Evolutionary conservation across 1,140 invertebrate genomes (phyloP).

Genomic region (Paraescarpia echinospica): DNA sequence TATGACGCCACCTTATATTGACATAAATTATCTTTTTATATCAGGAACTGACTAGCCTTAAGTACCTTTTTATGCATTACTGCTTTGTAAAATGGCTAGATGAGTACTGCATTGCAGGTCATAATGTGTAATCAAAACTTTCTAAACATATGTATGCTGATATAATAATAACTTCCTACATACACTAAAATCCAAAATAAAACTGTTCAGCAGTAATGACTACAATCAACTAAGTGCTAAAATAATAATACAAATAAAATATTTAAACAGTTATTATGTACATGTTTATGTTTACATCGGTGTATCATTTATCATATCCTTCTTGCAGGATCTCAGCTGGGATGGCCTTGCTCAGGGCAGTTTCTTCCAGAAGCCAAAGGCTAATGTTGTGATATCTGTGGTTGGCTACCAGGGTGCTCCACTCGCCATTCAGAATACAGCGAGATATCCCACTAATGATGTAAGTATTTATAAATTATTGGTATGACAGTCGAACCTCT

Average conservation of each 20-base stretch:
- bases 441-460: constrained; percentile 42
- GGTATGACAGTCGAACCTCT: too few species aligned
- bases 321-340: constrained; percentile 69
- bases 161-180: neutral
- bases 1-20: neutral
- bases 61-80: too few species aligned
- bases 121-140: neutral
- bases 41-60: neutral
- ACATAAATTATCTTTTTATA: neutral
- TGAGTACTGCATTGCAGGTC: neutral
- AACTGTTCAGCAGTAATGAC: too few species aligned
- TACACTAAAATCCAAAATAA: too few species aligned
- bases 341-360: constrained; percentile 70
- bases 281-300: neutral
- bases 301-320: neutral
- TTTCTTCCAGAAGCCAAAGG: constrained; percentile 77
- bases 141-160: neutral
- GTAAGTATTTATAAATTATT: constrained; percentile 37
- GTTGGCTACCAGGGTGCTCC: constrained; percentile 64
- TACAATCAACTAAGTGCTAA: neutral
- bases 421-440: constrained; percentile 35
- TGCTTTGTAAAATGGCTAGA: neutral
- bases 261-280: neutral
- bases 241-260: neutral
- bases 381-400: constrained; percentile 72